phyloP scores from a whole-genome alignment of 2,113 vertebrate genomes.

The Perognathus longimembris region DNA sequence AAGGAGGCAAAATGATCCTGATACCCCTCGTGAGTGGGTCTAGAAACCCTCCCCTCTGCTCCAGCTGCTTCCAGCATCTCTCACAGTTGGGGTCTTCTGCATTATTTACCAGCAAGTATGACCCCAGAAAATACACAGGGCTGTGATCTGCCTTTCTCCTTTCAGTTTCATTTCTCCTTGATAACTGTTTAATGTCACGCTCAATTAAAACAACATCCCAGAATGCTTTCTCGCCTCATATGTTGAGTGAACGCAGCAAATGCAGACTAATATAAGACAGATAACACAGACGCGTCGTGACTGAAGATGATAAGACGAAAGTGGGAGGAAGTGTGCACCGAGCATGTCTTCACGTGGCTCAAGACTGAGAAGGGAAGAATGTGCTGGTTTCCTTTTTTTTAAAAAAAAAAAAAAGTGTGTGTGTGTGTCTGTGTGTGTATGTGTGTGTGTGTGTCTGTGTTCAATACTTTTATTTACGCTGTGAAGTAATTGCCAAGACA shows the following conservation, averaged over 20 bases:
- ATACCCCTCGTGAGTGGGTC: neutral
- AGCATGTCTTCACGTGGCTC: neutral
- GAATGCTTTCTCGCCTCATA: neutral
- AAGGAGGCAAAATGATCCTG: neutral
- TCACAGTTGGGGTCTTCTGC: neutral
- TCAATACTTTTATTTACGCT: conserved; percentile 22
- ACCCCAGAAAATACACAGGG: conserved; percentile 23
- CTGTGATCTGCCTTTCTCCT: conserved; percentile 47
- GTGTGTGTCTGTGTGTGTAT: no score
- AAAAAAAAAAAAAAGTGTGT: conserved; percentile 5
- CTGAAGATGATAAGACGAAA: neutral
- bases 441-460: no score
- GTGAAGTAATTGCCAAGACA: neutral
- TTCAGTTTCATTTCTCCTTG: conserved; percentile 71
- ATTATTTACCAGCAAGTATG: conserved; percentile 25
- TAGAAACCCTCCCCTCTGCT: neutral
- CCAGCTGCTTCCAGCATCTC: no score
- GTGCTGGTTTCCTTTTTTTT: neutral
- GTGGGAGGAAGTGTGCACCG: no score
- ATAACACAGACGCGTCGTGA: neutral
- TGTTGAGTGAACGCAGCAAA: neutral
- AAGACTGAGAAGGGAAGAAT: neutral
- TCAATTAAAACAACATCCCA: neutral
- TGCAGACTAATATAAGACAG: neutral
- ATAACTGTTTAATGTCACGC: conserved; percentile 57